These are phyloP conservation scores for Catharus fuscescens DNA, from an alignment of 2,113 vertebrate genomes.

Conservation along the genomic window DNA sequence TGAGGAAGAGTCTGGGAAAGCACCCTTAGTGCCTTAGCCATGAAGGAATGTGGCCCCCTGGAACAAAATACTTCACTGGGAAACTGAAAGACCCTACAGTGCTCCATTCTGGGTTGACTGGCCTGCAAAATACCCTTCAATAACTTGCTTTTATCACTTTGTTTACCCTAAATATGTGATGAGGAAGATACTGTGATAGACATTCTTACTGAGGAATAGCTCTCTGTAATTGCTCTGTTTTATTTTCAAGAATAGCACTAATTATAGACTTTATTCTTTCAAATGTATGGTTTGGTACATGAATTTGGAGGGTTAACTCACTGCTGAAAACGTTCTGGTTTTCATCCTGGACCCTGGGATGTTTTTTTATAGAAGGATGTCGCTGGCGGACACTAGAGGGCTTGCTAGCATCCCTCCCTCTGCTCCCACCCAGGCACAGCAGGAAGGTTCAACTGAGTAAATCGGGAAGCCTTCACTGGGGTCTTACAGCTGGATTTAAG, in stretches of 20 bases:
- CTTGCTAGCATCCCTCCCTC: conserved; percentile 10
- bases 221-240: not conserved
- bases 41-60: not conserved
- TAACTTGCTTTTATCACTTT: not conserved
- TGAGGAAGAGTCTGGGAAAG: not conserved
- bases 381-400: conserved; percentile 49
- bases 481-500: not conserved
- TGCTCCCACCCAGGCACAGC: accelerated
- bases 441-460: not conserved
- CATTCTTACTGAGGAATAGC: not conserved
- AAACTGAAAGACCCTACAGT: not conserved
- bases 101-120: not conserved
- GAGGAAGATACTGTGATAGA: not conserved
- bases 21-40: not conserved
- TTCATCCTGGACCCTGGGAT: not conserved
- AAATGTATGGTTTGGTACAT: not conserved
- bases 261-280: not conserved
- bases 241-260: not conserved
- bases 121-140: not conserved
- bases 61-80: not conserved
- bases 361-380: not conserved
- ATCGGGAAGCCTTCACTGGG: not conserved
- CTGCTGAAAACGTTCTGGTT: not conserved
- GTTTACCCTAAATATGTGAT: not conserved
- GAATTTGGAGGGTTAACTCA: not conserved